Evolutionary conservation across 2,888 invertebrate species (phyloP), one percentile per base, ranked within the genome.

Genomic region (Xanthia icteritia): DNA sequence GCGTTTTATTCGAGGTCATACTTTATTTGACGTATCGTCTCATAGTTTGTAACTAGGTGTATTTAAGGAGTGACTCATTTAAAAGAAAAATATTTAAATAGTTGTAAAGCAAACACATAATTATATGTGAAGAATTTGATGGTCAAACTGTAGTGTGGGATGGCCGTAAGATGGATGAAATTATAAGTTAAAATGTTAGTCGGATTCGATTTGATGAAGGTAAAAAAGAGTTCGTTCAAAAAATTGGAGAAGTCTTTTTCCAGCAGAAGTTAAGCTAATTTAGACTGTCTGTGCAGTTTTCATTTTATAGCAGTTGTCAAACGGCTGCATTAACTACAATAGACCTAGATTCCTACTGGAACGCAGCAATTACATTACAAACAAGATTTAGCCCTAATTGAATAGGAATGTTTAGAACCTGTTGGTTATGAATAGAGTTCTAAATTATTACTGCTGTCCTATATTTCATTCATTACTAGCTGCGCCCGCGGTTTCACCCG

Each of bases 1-100:
- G 81, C 23, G 77, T 77, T 82, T 77, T 68, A 65, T 77, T 67
- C 73, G 77, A 87, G 89, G 87, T 81, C 77, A 77, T 27, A 45
- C 58, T 82, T 78, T 86, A 82, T 82, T 82, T 79, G 73, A 82
- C 67, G 45, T 76, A 64, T 79, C 69, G 17, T 86, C 81, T 69
- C 66, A 17, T 61, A 67, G 51, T 83, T 51, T 61, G 71, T 58
- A 80, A 84, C 66, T 77, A 67, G 20, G 60, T 71, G 11, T 61
- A 54, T 66, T 15, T 39, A 27, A n/a, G 27, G 17, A 11, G 54
- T 78, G 85, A 87, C 17, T 77, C 80, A 72, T 45, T 27, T 15
- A 9, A 1, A 39, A n/a, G 36, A 64, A 63, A 58, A 79, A 76
- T 72, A 79, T 83, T 83, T 60, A 45, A 64, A 51, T 68, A 51